These are phyloP conservation scores for Neomorphus geoffroyi DNA, from an alignment of 2,797 vertebrate genomes.

Conservation along the genomic window DNA sequence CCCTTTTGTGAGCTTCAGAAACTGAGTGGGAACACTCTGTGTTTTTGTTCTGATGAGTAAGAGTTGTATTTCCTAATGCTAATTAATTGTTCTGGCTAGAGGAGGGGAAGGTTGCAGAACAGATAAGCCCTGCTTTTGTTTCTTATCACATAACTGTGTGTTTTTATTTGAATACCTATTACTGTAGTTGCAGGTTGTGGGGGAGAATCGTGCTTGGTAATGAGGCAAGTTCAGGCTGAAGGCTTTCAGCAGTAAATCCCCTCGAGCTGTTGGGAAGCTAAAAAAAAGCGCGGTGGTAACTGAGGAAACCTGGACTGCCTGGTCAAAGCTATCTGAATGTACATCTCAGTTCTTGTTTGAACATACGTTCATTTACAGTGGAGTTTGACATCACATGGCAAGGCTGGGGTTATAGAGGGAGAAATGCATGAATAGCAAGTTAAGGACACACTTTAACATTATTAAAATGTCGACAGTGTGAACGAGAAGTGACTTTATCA, in stretches of 20 bases:
- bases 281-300: not conserved
- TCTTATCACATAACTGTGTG: not conserved
- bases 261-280: not conserved
- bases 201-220: not conserved
- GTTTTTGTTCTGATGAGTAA: not conserved
- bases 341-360: not conserved
- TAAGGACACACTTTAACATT: not conserved
- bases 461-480: not conserved
- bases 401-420: not conserved
- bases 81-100: constrained; percentile 20
- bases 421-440: not conserved
- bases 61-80: not conserved
- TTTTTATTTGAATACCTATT: not conserved
- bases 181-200: not conserved
- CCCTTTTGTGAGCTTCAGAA: not conserved
- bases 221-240: not conserved
- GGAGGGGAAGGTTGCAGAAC: not conserved
- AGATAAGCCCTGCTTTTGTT: constrained; percentile 11
- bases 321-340: not conserved
- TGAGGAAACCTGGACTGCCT: not conserved
- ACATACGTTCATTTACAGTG: not conserved
- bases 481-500: not conserved
- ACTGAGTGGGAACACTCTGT: not conserved
- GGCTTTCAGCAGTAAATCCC: not conserved
- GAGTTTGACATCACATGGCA: not conserved